These are phyloP conservation scores for Dasysyrphus albostriatus DNA, from an alignment of 2,888 invertebrate genomes.

Conservation along the genomic window DNA sequence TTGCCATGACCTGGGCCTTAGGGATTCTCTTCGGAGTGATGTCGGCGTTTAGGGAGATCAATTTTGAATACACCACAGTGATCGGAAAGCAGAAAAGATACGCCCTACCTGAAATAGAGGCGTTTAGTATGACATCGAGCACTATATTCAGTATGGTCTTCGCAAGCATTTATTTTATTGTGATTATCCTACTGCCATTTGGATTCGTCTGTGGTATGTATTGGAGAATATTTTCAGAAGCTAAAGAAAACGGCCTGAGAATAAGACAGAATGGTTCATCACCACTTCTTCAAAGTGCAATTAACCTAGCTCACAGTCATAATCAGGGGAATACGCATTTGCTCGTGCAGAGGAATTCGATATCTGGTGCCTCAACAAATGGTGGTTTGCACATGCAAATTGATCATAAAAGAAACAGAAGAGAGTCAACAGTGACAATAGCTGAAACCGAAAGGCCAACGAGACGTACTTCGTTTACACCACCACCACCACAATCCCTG, in stretches of 20 bases:
- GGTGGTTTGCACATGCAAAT: slow-evolving; percentile 83
- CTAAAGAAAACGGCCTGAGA: slow-evolving; percentile 83
- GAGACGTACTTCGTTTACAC: slow-evolving; percentile 57
- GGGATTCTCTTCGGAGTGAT: slow-evolving; percentile 83
- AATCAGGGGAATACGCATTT: slow-evolving; percentile 75
- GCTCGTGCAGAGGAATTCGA: slow-evolving; percentile 81
- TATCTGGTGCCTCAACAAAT: slow-evolving; percentile 81
- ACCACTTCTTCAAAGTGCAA: slow-evolving; percentile 83
- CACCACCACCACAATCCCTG: slow-evolving; percentile 34
- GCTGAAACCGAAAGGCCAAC: slow-evolving; percentile 60
- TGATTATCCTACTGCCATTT: slow-evolving; percentile 83
- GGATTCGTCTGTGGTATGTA: slow-evolving; percentile 84
- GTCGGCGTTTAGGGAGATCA: slow-evolving; percentile 82
- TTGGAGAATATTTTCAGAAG: slow-evolving; percentile 84
- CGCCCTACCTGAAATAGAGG: slow-evolving; percentile 51
- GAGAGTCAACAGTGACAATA: slow-evolving; percentile 81
- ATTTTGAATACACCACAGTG: slow-evolving; percentile 80
- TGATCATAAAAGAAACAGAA: slow-evolving; percentile 80
- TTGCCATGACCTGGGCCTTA: slow-evolving; percentile 83
- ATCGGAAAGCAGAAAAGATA: slow-evolving; percentile 79
- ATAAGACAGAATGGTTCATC: slow-evolving; percentile 84
- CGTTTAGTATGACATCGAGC: slow-evolving; percentile 76
- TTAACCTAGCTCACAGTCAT: slow-evolving; percentile 81
- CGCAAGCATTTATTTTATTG: slow-evolving; percentile 82
- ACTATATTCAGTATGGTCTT: slow-evolving; percentile 81